A percentile compares a stretch with the other conserved stretches of the same genome.
Conservation (phyloP, 2,888 invertebrate species). For the Sphaerophoria taeniata region DNA sequence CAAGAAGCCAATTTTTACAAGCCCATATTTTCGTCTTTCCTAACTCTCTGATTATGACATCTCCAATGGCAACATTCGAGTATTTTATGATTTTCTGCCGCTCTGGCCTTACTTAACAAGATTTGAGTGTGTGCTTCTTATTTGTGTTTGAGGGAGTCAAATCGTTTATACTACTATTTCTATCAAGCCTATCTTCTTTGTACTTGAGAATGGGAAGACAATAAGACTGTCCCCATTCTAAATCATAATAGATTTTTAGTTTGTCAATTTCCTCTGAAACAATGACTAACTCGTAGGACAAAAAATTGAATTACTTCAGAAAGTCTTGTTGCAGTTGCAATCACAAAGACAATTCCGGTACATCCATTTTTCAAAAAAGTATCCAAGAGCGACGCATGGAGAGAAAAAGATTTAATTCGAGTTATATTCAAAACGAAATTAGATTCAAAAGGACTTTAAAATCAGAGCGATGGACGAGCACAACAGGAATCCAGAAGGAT, state of each 20-base stretch:
- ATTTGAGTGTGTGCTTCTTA: too few relatives aligned
- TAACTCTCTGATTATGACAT: conserved; percentile 1
- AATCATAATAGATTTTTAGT: not conserved
- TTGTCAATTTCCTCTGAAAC: not conserved
- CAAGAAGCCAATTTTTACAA: not conserved
- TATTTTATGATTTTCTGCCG: not conserved
- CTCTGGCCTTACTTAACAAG: not conserved
- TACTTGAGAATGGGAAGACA: not conserved
- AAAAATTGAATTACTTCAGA: not conserved
- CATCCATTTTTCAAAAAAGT: too few relatives aligned
- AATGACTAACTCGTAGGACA: not conserved
- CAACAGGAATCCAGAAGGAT: not conserved
- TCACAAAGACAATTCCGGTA: not conserved
- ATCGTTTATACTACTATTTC: not conserved
- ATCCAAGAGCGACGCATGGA: not conserved
- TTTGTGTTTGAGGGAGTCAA: not conserved
- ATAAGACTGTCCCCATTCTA: not conserved
- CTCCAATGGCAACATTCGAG: conserved; percentile 3
- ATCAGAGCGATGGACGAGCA: not conserved
- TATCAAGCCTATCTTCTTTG: not conserved
- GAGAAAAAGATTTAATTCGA: not conserved
- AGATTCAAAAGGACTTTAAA: not conserved
- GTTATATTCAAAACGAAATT: conserved; percentile 26
- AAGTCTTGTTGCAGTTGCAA: not conserved
- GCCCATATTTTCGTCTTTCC: not conserved